Evolutionary conservation across 2,888 invertebrate species (phyloP), one percentile per base, ranked within the genome.

Genomic region (Diarsia dahlii): DNA sequence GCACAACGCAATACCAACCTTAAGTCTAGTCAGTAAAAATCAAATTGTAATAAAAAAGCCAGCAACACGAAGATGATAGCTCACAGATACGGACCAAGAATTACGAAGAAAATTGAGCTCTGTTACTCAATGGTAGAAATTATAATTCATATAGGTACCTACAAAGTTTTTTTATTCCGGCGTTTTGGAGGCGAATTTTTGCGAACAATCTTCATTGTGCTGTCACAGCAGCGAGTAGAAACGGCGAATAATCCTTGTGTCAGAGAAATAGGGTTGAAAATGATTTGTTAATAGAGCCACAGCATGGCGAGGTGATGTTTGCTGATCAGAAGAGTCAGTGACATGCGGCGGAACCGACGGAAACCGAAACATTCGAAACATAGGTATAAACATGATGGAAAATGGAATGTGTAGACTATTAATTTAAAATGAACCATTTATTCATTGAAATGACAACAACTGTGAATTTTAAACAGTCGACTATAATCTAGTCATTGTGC

Each of bases 301-400:
- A 15, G 66, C 4, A 54, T 58, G 62, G 18, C 28, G 58, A 20
- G 34, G 23, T 28, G 67, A 76, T 23, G 63, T 78, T 72, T 63
- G 69, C 69, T 75, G 73, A 84, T 76, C 58, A 58, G 74, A 70
- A 60, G 72, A 78, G 67, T 75, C 54, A 65, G 72, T 76, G 82
- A 82, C 82, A 74, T 76, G 73, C 78, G 80, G 46, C 48, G 72
- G 39, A 76, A 46, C 62, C 39, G 76, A 52, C 62, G 54, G 69
- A 69, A 10, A 69, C 28, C 45, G 50, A 65, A 28, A n/a, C n/a
- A n/a, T n/a, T n/a, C n/a, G n/a, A n/a, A n/a, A n/a, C n/a, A n/a
- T n/a, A n/a, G n/a, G n/a, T n/a, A n/a, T n/a, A n/a, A n/a, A n/a
- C n/a, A n/a, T n/a, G n/a, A n/a, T n/a, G n/a, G n/a, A n/a, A n/a